Base-by-base conservation (phyloP, 2,113 vertebrate genomes). In the Heterotilapia buettikoferi region DNA sequence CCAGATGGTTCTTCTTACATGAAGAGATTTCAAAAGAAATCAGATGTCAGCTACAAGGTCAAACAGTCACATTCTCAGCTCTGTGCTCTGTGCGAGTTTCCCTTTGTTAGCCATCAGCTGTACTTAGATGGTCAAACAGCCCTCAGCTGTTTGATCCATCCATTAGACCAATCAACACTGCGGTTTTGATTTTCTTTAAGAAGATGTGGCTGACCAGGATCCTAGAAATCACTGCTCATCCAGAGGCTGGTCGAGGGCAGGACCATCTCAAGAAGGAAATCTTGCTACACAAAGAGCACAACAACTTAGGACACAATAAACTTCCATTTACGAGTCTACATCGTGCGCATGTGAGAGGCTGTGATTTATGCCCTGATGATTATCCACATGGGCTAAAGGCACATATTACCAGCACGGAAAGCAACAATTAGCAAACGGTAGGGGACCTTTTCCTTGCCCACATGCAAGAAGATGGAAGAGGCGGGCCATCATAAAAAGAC, bases 361-460 rank as follows among this genome's bases (percentile, higher is more conserved):
- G 45, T 50, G 14, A 89, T 93, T 93, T 66, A 80, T 52, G 14
- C 12, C 38, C 31, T 36, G 16, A 68, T 45, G n/a, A 85, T 80
- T 89, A 86, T 52, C 59, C 63, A 40, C 57, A 53, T 86, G 31
- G 45, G 36, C 36, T 78, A 82, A 82, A 33, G 45, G 40, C 18
- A 43, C 76, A 43, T 26, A 29, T 66, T 38, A 21, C 19, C 24
- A n/a, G 68, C 86, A 56, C 12, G 18, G 50, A 84, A 90, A 86
- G 81, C 80, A 86, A 86, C 86, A 93, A 90, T 93, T 92, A 91
- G 76, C 33, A 63, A 89, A 88, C 89, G 24, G 87, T 36, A 50
- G 86, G 86, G 68, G 43, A 73, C 54, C 38, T 7, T 36, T 47
- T 61, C 61, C 61, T 68, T 84, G 84, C 82, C 80, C 9, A 59